Base-by-base conservation (phyloP, 2,797 vertebrate genomes). In the Orestias chungarensis region DNA sequence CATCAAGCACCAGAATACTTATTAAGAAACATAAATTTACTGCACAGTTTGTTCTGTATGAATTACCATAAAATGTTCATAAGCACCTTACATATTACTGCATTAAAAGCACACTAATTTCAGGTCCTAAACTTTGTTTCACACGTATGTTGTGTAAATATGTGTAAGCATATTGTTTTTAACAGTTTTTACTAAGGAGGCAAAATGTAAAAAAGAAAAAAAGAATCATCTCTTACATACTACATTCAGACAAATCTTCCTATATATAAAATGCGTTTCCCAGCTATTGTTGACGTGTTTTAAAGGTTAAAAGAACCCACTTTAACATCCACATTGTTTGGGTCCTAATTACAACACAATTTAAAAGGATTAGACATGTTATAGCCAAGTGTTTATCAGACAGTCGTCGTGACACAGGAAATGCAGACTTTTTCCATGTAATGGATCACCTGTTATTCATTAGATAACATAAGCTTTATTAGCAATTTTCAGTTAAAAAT, bases 401-500 rank as follows among this genome's bases (percentile, higher is more conserved):
- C 80, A 86, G 42, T 44, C 15, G 46, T 61, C 17, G 49, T 9
- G 31, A 82, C n/a, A 83, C 27, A 44, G 29, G 61, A 66, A 77
- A 72, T 72, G 42, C 35, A 75, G 67, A 43, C 70, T 82, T 59
- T 55, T 73, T 73, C 40, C 59, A 31, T 64, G 64, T 85, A 82
- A 78, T 61, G 18, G 49, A 27, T 47, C 57, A 59, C 71, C 29
- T 27, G 64, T 62, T 64, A 66, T 78, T 64, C 69, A 68, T 79
- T 40, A 40, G 7, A 3, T 33, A 57, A 20, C 29, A 27, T 49
- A 57, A 66, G 46, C 80, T 54, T 89, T 71, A 92, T 89, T 83
- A 89, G 66, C 57, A 83, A 44, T 73, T 55, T 68, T 73, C 80
- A 83, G 87, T 90, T 71, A 72, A 31, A 52, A 76, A 80, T 87